Evolutionary conservation across 2,113 vertebrate genomes (phyloP).

Genomic region (Accipiter virgatus): DNA sequence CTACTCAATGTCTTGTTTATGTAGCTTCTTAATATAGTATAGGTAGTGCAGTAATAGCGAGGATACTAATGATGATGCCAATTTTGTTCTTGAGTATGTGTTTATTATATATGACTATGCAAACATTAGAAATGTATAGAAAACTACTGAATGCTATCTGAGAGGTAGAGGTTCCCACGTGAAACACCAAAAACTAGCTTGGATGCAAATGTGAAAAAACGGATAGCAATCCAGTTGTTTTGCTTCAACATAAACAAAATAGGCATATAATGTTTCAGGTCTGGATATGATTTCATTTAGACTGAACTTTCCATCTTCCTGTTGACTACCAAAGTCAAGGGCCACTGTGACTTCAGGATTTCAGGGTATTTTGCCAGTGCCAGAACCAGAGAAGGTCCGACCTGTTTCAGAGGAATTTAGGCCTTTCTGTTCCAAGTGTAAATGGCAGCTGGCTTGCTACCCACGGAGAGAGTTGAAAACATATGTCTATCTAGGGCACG

Average conservation of each 20-base stretch:
- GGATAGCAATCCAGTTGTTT: not conserved
- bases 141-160: not conserved
- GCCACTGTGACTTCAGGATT: not conserved
- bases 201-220: not conserved
- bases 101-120: not conserved
- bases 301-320: not conserved
- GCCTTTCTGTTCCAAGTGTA: not conserved
- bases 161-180: not conserved
- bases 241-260: not conserved
- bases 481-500: slow-evolving; percentile 11
- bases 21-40: not conserved
- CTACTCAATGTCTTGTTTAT: not conserved
- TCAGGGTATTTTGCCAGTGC: not conserved
- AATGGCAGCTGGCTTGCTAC: slow-evolving; percentile 13
- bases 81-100: not conserved
- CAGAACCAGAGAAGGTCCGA: not conserved
- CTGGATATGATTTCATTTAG: not conserved
- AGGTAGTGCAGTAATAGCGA: not conserved
- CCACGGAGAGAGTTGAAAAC: not conserved
- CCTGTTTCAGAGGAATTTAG: slow-evolving; percentile 6
- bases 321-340: not conserved
- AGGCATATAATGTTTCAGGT: not conserved
- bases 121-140: not conserved
- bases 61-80: not conserved
- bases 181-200: not conserved